Base-by-base conservation (phyloP, 2,888 invertebrate genomes). In the Andrena dorsata region DNA sequence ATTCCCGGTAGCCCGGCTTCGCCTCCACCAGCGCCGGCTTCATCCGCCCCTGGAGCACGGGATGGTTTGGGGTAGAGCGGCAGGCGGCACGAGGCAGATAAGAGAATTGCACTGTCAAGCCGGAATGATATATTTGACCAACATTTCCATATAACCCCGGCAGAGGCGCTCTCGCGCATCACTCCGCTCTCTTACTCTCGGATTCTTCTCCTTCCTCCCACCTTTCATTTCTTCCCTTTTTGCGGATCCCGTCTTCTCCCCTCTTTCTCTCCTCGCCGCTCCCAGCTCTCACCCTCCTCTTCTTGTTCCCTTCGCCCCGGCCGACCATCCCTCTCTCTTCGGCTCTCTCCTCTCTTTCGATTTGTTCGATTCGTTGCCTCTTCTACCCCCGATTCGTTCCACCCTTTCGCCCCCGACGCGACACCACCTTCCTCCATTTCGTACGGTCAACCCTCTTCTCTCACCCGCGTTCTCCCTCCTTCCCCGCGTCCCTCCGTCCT, bases 71-170 rank as follows among this genome's bases (percentile, higher is more conserved):
- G 93, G 92, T 89, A 89, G 91, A 92, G 92, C 92, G 93, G 93
- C 92, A 93, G 95, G 95, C 95, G 95, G 95, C 95, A 94, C 95
- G 94, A 94, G 94, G 95, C 94, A 96, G 97, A 97, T 97, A 97
- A 97, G 96, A 96, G 97, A 97, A 97, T 97, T 97, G 97, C 96
- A 96, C 97, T 97, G 97, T 97, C 97, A 97, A 96, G 96, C 96
- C 96, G 95, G 96, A 96, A 97, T 97, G 97, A 97, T 97, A 97
- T 97, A 97, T 97, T 96, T 96, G 96, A 96, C 96, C 97, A 96
- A 96, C 96, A 97, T 97, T 97, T 97, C 97, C 97, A 97, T 97
- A 96, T 93, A 93, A 92, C 92, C 91, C 91, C 91, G 90, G 92
- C 92, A 92, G 92, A 93, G 92, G 92, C 90, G 91, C 90, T 86